phyloP scores from a whole-genome alignment of 2,888 invertebrate species.

The Polydrusus pterygomalis region DNA sequence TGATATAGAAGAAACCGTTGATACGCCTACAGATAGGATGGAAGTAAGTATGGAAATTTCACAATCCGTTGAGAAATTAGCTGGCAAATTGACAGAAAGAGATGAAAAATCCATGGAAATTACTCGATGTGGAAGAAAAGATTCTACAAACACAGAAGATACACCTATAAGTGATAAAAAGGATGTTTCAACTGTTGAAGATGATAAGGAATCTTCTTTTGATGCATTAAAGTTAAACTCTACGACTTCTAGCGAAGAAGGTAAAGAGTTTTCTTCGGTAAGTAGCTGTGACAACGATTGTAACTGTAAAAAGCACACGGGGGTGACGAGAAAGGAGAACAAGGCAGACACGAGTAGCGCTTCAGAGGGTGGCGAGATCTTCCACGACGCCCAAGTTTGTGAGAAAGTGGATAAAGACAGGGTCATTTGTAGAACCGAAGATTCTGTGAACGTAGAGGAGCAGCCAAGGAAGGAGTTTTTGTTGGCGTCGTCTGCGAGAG shows the following conservation, averaged over 20 bases:
- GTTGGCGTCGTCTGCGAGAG: constrained; percentile 81
- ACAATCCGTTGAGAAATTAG: constrained; percentile 6
- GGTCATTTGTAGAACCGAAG: constrained; percentile 24
- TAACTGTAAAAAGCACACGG: constrained; percentile 9
- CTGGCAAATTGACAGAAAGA: neutral
- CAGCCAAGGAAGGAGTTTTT: constrained; percentile 73
- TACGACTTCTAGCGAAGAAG: constrained; percentile 21
- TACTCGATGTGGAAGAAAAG: constrained; percentile 6
- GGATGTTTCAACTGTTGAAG: neutral
- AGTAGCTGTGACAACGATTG: constrained; percentile 36
- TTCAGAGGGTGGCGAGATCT: constrained; percentile 19
- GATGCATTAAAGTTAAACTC: neutral
- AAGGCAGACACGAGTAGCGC: neutral
- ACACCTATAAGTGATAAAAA: neutral
- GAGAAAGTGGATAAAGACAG: neutral
- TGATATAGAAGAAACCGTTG: neutral
- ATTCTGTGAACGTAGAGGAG: constrained; percentile 55
- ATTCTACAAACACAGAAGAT: neutral
- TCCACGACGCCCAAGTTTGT: constrained; percentile 29
- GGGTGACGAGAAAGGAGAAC: neutral
- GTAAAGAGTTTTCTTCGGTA: constrained; percentile 30
- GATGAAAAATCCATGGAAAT: constrained; percentile 8
- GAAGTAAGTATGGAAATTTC: constrained; percentile 28
- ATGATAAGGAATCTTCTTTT: neutral
- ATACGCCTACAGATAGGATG: constrained; percentile 23